A percentile compares a stretch with the other conserved stretches of the same genome.
These are phyloP conservation scores for Synergus gifuensis DNA, from an alignment of 2,888 invertebrate species.

Conservation along the genomic window DNA sequence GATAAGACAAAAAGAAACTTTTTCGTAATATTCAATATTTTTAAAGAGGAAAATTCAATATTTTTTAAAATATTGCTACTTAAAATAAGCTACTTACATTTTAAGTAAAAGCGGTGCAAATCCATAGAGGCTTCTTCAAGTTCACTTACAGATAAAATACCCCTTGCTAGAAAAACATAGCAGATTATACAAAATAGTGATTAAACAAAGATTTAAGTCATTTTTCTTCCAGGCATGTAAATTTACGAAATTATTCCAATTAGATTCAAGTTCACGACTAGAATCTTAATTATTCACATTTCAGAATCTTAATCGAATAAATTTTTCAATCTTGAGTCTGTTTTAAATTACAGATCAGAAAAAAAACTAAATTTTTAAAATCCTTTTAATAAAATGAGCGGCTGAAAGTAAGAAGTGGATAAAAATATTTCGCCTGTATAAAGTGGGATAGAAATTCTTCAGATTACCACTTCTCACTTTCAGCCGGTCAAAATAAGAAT, in stretches of 20 bases:
- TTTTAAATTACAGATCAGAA: not conserved
- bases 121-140: slow-evolving; percentile 5
- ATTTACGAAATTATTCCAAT: not conserved
- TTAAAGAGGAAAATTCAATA: not conserved
- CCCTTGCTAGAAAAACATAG: not conserved
- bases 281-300: not conserved
- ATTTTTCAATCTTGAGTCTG: not conserved
- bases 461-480: too few relatives aligned
- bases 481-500: not conserved
- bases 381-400: not conserved
- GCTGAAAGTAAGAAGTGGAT: too few relatives aligned
- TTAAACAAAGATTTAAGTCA: not conserved
- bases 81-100: slow-evolving; percentile 26
- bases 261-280: not conserved
- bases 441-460: too few relatives aligned
- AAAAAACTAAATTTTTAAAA: not conserved
- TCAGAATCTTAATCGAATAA: slow-evolving; percentile 2
- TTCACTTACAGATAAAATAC: slow-evolving; percentile 12
- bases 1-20: not conserved
- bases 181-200: not conserved
- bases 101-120: slow-evolving; percentile 27
- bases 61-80: too few relatives aligned
- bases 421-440: too few relatives aligned
- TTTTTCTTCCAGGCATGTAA: slow-evolving; percentile 4
- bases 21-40: too few relatives aligned